Percentiles rank a stretch among this genome's conserved stretches.
These are phyloP conservation scores for Villa cingulata DNA, from an alignment of 2,888 invertebrate species.

Conservation along the genomic window DNA sequence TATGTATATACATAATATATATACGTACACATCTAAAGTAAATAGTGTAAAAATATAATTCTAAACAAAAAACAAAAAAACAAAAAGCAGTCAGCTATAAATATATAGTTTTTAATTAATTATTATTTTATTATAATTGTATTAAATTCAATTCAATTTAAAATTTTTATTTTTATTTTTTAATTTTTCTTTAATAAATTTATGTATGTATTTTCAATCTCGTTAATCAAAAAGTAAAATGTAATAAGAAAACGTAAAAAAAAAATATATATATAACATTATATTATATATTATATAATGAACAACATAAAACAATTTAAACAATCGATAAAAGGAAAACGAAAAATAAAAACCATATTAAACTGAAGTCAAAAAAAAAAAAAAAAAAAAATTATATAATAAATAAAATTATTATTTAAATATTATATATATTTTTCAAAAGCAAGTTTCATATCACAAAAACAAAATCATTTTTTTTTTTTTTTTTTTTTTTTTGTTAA, in stretches of 20 bases:
- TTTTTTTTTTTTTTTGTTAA: slow-evolving; percentile 6
- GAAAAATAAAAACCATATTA: neutral
- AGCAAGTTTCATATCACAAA: slow-evolving; percentile 12
- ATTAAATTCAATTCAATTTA: too few relatives aligned
- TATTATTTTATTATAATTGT: too few relatives aligned
- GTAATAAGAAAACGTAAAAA: too few relatives aligned
- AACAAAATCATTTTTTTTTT: slow-evolving; percentile 5
- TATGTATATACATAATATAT: too few relatives aligned
- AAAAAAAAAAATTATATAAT: neutral
- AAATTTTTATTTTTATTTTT: too few relatives aligned
- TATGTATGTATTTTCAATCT: too few relatives aligned
- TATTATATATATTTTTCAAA: slow-evolving; percentile 10
- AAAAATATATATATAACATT: neutral
- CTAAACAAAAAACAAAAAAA: neutral
- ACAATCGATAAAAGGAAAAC: neutral
- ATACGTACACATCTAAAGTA: too few relatives aligned
- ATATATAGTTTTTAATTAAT: neutral
- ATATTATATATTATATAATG: too few relatives aligned
- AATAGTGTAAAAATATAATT: slow-evolving; percentile 4
- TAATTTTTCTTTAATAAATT: too few relatives aligned
- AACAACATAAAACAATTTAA: too few relatives aligned
- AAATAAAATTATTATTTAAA: neutral
- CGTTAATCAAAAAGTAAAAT: too few relatives aligned
- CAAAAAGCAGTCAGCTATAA: neutral
- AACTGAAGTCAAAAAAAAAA: neutral